Evolutionary conservation across 2,797 vertebrate species (phyloP).

Genomic region (Spondyliosoma cantharus): DNA sequence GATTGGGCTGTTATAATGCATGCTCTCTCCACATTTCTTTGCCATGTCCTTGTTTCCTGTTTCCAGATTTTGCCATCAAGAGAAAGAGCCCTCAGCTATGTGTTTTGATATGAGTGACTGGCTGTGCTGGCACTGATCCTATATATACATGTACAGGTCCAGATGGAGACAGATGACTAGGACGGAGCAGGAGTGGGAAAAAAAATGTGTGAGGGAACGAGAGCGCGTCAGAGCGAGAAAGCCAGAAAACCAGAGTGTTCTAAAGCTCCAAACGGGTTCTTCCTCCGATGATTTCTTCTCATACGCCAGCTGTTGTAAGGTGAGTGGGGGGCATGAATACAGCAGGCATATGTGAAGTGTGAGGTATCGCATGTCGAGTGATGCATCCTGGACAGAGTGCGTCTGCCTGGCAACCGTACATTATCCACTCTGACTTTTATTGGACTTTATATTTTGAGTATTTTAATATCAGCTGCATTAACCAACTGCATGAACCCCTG

Average conservation of each 20-base stretch:
- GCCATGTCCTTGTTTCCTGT: neutral
- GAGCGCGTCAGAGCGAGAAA: neutral
- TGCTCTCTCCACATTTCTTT: neutral
- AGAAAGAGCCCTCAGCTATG: neutral
- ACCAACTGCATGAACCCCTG: neutral
- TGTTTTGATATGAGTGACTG: neutral
- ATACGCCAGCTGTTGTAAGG: neutral
- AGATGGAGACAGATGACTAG: neutral
- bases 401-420: slow-evolving; percentile 24
- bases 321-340: slow-evolving; percentile 18
- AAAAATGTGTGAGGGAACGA: neutral
- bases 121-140: neutral
- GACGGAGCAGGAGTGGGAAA: neutral
- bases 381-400: neutral
- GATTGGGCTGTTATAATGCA: neutral
- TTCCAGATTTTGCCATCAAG: neutral
- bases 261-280: neutral
- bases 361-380: neutral
- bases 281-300: slow-evolving; percentile 17
- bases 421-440: neutral
- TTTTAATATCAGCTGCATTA: neutral
- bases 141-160: neutral
- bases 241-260: neutral
- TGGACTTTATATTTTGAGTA: neutral
- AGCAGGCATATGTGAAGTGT: slow-evolving; percentile 13